Conservation (phyloP, 2,113 vertebrate species). For the Dolichallabes microphthalmus region DNA sequence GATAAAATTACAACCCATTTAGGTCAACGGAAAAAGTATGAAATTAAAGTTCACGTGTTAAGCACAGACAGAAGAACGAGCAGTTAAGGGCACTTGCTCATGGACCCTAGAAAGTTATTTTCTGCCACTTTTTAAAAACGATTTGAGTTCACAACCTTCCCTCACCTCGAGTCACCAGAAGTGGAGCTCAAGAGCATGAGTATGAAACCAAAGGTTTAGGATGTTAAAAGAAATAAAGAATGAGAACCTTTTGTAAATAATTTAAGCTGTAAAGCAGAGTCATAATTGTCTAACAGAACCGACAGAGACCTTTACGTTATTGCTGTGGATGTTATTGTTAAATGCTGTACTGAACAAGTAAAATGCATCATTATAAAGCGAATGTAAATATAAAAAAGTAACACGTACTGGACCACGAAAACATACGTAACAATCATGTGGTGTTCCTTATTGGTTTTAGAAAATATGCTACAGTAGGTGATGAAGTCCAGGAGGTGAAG, state of each 20-base stretch:
- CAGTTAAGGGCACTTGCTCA: background rate
- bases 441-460: background rate
- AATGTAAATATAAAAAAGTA: background rate
- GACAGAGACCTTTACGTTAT: background rate
- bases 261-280: background rate
- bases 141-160: background rate
- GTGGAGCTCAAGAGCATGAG: background rate
- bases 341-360: background rate
- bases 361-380: background rate
- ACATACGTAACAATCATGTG: background rate
- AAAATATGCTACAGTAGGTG: background rate
- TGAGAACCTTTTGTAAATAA: background rate
- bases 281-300: background rate
- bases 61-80: background rate
- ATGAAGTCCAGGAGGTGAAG: background rate
- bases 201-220: background rate
- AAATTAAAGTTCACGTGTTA: background rate
- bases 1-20: conserved; percentile 38
- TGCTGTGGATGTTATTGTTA: background rate
- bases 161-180: background rate
- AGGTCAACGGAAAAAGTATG: conserved; percentile 14
- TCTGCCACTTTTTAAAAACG: background rate
- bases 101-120: background rate
- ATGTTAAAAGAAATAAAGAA: background rate
- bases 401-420: background rate